Conservation (phyloP, 1,140 invertebrate species). For the Philotrypesis tridentata region DNA sequence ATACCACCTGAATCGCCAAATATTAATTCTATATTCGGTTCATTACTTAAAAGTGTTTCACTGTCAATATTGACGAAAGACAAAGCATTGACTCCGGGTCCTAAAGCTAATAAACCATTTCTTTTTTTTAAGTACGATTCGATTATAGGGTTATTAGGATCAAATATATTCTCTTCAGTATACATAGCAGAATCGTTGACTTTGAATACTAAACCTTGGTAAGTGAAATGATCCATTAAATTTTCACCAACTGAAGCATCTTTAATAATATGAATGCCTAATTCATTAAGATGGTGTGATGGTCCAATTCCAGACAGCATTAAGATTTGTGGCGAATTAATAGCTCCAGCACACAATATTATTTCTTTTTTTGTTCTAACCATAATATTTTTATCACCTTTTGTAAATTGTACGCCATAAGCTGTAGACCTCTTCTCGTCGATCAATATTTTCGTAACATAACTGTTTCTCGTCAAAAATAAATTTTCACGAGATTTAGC, state of each 20-base stretch:
- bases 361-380: conserved; percentile 82
- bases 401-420: conserved; percentile 78
- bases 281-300: conserved; percentile 77
- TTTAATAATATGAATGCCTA: conserved; percentile 77
- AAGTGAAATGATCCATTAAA: conserved; percentile 85
- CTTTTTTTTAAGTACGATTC: conserved; percentile 73
- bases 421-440: conserved; percentile 78
- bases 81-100: conserved; percentile 86
- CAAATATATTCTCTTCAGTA: conserved; percentile 19
- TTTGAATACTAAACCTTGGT: conserved; percentile 80
- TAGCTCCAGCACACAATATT: too few species aligned
- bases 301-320: conserved; percentile 90
- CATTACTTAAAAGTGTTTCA: conserved; percentile 77
- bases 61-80: conserved; percentile 78
- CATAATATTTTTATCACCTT: conserved; percentile 72
- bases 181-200: conserved; percentile 73
- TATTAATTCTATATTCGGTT: conserved; percentile 81
- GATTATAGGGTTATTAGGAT: conserved; percentile 62
- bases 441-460: conserved; percentile 84
- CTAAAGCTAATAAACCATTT: conserved; percentile 83
- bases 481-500: conserved; percentile 78
- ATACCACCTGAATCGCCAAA: background rate
- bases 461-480: conserved; percentile 77
- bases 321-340: too few species aligned
- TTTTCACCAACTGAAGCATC: too few species aligned